Percentiles rank a stretch among this genome's conserved stretches.
Evolutionary conservation across 2,888 invertebrate genomes (phyloP).

Genomic region (Ommatoiulus sabulosus): DNA sequence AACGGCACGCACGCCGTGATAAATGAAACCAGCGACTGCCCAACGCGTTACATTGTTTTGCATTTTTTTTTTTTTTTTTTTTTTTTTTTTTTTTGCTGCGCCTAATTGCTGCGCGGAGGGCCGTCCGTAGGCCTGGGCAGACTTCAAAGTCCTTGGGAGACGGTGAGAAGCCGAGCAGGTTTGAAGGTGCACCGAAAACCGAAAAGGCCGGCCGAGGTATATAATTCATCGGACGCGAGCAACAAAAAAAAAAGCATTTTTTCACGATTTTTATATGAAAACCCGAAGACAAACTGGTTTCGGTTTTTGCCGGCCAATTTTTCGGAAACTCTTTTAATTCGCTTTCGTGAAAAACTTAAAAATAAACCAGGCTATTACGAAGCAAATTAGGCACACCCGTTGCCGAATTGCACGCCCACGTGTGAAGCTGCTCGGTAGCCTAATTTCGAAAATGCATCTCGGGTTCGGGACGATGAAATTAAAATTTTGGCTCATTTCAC

Average conservation of each 20-base stretch:
- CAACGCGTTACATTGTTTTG: slow-evolving; percentile 9
- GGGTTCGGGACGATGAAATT: not conserved
- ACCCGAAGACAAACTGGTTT: slow-evolving; percentile 18
- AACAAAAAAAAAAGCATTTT: not conserved
- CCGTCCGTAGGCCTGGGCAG: not conserved
- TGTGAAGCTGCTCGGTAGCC: not conserved
- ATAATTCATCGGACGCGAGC: not conserved
- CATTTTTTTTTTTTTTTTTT: not conserved
- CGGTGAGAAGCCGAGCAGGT: slow-evolving; percentile 6
- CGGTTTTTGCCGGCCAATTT: not conserved
- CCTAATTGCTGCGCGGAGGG: not conserved
- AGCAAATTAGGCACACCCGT: slow-evolving; percentile 14
- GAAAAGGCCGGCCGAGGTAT: not conserved
- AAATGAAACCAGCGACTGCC: slow-evolving; percentile 17
- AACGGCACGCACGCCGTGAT: slow-evolving; percentile 1
- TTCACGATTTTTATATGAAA: not conserved
- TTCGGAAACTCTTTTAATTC: not conserved
- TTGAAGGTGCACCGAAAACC: not conserved
- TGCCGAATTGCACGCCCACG: slow-evolving; percentile 10
- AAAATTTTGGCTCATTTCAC: not conserved
- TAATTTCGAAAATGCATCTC: slow-evolving; percentile 28
- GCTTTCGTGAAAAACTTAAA: slow-evolving; percentile 6
- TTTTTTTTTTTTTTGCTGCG: not conserved
- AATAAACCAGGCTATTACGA: slow-evolving; percentile 22
- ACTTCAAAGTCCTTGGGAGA: not conserved